Base-by-base conservation (phyloP, 2,113 vertebrate species). In the Tiliqua scincoides region DNA sequence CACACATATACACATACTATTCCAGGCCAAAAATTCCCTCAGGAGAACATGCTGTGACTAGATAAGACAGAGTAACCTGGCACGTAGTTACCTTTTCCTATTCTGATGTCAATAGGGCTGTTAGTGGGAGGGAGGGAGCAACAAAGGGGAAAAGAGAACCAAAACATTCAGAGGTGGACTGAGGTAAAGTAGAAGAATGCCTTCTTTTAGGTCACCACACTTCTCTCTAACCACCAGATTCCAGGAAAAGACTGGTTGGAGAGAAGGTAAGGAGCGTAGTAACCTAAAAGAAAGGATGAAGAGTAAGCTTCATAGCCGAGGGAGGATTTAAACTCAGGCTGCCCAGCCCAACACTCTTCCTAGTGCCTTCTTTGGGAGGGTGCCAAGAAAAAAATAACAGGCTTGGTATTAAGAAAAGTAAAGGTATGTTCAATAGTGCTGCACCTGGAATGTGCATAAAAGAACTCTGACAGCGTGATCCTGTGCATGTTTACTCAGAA, bases 11-110 rank as follows among this genome's bases (percentile, higher is more conserved):
- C 86, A 93, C 30, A 93, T 27, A 92, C 15, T 88, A n/a, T 78
- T 87, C 70, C 82, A 92, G 92, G 93, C 95, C 95, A 95, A 91
- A 95, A 94, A 91, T 93, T 94, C 89, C 83, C 93, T 84, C 85
- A 85, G 92, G 89, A 87, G 94, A 95, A 95, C 95, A 94, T 3
- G 52, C 87, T 94, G 95, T 95, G 91, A 95, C 93, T 88, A 95
- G 95, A 95, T 95, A 95, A 95, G 91, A 94, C 90, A 89, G 91
- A 91, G 90, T 83, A 84, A 78, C 87, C 89, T 93, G 93, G 92
- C 95, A 95, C 90, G 72, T 93, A 95, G 84, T 85, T 93, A 94
- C 90, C 88, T 93, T 89, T 93, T 91, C 0, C 0, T 83, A 92
- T 87, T 86, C 87, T 90, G 86, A 93, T 88, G 71, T 86, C 70